Base-by-base conservation (phyloP, 2,888 invertebrate species). In the Drosophila nr. perissopoda region DNA sequence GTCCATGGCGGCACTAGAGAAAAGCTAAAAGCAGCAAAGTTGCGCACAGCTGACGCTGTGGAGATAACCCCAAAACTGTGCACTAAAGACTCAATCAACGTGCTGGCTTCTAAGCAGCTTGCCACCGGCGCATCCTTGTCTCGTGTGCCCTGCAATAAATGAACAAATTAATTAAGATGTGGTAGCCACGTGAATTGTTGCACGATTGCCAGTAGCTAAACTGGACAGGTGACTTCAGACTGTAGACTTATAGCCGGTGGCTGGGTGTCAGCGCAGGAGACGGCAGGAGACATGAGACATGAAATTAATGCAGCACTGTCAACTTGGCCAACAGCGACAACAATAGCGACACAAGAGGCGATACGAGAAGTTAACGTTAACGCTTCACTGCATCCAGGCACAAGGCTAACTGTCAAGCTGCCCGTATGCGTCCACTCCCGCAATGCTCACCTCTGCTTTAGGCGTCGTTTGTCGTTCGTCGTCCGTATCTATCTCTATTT, bases 111-210 rank as follows among this genome's bases (percentile, higher is more conserved):
- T 69, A 78, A 81, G 78, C 81, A 79, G 79, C 79, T 70, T 54
- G 38, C 52, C 59, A 40, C 29, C 38, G 40, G 27, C 46, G 61
- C 34, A 48, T 52, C 48, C 61, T 13, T 42, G 29, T n/a, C 31
- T 18, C 31, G 38, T 34, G 13, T 70, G 65, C 51, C 58, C 29
- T 64, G 71, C 82, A 87, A 87, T 79, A 89, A 84, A 84, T 79
- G 84, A 82, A 82, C 89, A 89, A 89, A 85, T 89, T 85, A 85
- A 85, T 88, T 89, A 89, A 87, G 89, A 79, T 72, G 68, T 60
- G 76, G 71, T 69, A 72, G 74, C 86, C 31, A 27, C 79, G 79
- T 89, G 82, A 88, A 83, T 84, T 84, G 89, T 84, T 84, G 83
- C 89, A 89, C 88, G 85, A 79, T 84, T 85, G 80, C 85, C 62